phyloP scores from a whole-genome alignment of 2,113 vertebrate genomes.

The Oryzias curvinotus region DNA sequence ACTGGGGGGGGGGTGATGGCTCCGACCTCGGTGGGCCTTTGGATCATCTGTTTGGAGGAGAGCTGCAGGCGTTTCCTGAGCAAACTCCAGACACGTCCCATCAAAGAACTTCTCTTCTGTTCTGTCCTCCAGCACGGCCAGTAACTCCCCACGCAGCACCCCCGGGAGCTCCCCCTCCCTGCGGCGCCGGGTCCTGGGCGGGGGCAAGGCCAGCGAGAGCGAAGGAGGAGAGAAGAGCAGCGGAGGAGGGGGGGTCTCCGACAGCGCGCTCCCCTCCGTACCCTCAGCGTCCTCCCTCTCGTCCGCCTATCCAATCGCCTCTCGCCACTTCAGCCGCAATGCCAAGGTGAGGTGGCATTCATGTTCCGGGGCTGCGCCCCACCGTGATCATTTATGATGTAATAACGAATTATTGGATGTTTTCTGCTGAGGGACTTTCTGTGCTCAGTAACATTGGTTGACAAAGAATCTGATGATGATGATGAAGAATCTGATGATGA shows the following conservation, averaged over 20 bases:
- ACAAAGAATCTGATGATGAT: too few species aligned
- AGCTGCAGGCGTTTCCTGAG: conserved; percentile 18
- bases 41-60: conserved; percentile 15
- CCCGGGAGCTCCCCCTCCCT: conserved; percentile 87
- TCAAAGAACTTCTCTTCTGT: conserved; percentile 5
- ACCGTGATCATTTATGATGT: too few species aligned
- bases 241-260: conserved; percentile 67
- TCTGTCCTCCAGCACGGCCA: conserved; percentile 79
- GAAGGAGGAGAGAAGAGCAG: conserved; percentile 71
- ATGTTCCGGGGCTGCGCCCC: too few species aligned
- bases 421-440: too few species aligned
- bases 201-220: conserved; percentile 74
- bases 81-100: not conserved
- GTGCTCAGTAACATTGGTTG: too few species aligned
- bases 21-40: not conserved
- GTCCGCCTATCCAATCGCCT: conserved; percentile 81
- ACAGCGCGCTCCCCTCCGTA: conserved; percentile 73
- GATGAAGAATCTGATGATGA: too few species aligned
- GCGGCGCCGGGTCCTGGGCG: conserved; percentile 82
- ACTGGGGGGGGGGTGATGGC: not conserved
- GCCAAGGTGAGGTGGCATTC: conserved; percentile 78
- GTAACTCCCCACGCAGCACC: conserved; percentile 88
- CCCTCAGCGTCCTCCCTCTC: conserved; percentile 75
- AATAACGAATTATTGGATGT: too few species aligned
- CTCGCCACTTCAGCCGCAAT: conserved; percentile 86